Conservation (phyloP, 1,140 invertebrate species). For the Zaprionus kolodkinae region DNA sequence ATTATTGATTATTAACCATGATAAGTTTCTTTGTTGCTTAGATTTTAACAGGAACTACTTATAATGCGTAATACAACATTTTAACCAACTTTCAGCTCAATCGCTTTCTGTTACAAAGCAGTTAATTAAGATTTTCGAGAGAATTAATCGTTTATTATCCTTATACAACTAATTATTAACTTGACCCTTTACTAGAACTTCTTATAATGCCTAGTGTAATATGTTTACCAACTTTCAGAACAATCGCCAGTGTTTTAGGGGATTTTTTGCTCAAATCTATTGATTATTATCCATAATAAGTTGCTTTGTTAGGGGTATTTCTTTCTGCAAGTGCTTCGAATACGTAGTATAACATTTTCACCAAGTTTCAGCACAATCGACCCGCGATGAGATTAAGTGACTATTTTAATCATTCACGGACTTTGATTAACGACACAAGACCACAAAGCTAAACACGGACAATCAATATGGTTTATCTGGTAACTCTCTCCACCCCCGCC, state of each 20-base stretch:
- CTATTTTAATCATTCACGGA: slow-evolving; percentile 2
- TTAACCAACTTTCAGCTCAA: neutral
- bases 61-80: neutral
- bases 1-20: neutral
- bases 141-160: too few species aligned
- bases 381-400: neutral
- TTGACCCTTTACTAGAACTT: too few species aligned
- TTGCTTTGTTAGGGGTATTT: neutral
- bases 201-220: too few species aligned
- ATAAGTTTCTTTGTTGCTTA: too few species aligned
- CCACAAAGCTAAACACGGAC: slow-evolving; percentile 11
- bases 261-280: neutral
- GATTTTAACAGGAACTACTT: neutral
- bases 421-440: slow-evolving; percentile 26
- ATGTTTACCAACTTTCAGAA: neutral
- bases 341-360: neutral
- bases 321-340: neutral
- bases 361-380: slow-evolving; percentile 9
- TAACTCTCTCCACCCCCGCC: neutral
- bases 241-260: neutral
- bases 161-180: too few species aligned
- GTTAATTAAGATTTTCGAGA: too few species aligned
- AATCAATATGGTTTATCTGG: slow-evolving; percentile 34
- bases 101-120: too few species aligned
- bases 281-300: neutral